Evolutionary conservation across 1,140 invertebrate species (phyloP).

Genomic region (Pogonus chalceus): DNA sequence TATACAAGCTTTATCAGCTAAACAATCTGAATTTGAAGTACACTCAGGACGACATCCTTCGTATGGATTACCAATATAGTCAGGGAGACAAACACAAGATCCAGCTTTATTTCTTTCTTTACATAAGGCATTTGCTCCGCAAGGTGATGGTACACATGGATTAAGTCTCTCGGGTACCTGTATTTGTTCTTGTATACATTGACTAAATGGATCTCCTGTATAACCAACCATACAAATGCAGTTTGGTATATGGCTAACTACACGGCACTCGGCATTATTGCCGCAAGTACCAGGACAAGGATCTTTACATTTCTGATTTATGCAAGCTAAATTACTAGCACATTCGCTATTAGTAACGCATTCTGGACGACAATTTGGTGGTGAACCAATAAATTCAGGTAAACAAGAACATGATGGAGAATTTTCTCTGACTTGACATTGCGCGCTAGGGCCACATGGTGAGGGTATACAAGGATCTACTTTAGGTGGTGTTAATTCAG

Average conservation of each 20-base stretch:
- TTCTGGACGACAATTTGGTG: conserved; percentile 52
- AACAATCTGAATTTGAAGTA: conserved; percentile 56
- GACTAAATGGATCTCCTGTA: conserved; percentile 46
- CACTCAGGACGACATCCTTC: conserved; percentile 63
- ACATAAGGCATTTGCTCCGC: conserved; percentile 60
- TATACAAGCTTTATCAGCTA: conserved; percentile 47
- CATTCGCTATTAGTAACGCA: conserved; percentile 52
- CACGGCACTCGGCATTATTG: conserved; percentile 49
- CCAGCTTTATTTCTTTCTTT: conserved; percentile 54
- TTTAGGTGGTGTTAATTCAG: conserved; percentile 33
- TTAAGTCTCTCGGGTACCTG: conserved; percentile 33
- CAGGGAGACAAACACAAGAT: conserved; percentile 52
- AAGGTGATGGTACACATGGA: conserved; percentile 57
- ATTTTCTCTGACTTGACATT: conserved; percentile 47
- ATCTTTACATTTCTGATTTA: conserved; percentile 53
- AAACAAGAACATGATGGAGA: conserved; percentile 52
- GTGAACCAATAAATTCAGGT: conserved; percentile 44
- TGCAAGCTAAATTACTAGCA: conserved; percentile 46
- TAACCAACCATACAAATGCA: conserved; percentile 47
- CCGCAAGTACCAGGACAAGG: conserved; percentile 54
- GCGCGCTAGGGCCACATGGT: conserved; percentile 57
- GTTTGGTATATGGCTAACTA: conserved; percentile 50
- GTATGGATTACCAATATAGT: conserved; percentile 63
- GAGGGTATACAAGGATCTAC: conserved; percentile 50
- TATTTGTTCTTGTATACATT: conserved; percentile 30